phyloP scores from a whole-genome alignment of 2,797 vertebrate genomes.

The Silurus aristotelis region DNA sequence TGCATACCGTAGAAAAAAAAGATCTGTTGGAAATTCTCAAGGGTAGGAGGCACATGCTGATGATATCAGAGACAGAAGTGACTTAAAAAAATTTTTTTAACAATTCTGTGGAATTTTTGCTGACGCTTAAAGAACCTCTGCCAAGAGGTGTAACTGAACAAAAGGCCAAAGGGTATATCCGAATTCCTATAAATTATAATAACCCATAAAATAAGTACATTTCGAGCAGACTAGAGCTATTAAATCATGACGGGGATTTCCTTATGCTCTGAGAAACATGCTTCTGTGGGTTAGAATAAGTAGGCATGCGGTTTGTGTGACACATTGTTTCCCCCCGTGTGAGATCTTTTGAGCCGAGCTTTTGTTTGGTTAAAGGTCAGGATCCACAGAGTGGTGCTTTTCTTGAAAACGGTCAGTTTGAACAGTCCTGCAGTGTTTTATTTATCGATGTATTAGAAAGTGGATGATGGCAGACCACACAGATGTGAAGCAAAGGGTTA shows the following conservation, averaged over 20 bases:
- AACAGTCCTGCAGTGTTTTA: background rate
- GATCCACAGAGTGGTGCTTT: background rate
- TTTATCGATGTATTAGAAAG: background rate
- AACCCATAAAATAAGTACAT: background rate
- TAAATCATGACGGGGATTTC: conserved; percentile 4
- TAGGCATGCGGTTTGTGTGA: background rate
- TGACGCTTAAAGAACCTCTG: background rate
- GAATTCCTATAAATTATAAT: background rate
- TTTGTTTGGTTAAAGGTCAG: conserved; percentile 8
- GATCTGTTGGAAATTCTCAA: too few species aligned
- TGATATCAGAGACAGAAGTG: background rate
- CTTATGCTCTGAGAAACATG: background rate
- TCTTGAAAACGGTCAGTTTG: background rate
- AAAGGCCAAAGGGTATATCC: background rate
- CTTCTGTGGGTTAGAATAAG: conserved; percentile 1
- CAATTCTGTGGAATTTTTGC: background rate
- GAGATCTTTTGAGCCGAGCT: background rate
- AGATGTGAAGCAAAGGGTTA: conserved; percentile 12
- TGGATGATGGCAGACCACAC: background rate
- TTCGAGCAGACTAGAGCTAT: background rate
- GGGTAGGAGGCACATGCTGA: background rate
- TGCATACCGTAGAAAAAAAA: too few species aligned
- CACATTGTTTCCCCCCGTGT: background rate
- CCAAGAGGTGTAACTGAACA: background rate
- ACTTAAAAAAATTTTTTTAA: background rate